These are phyloP conservation scores for Volucella inflata DNA, from an alignment of 2,888 invertebrate species.

Conservation along the genomic window DNA sequence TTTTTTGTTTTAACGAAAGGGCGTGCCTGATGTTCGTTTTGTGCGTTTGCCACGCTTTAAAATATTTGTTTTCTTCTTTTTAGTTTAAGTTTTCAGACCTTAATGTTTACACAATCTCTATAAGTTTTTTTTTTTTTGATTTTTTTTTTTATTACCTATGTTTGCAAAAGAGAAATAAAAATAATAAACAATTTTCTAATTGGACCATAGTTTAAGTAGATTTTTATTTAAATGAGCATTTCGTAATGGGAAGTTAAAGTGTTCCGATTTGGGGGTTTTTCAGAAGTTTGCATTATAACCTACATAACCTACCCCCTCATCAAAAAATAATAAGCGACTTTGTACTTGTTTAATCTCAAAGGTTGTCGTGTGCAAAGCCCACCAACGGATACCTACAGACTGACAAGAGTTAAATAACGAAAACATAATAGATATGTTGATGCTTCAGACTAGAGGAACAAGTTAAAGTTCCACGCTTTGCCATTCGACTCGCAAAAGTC, in stretches of 20 bases:
- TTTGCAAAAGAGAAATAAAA: constrained; percentile 46
- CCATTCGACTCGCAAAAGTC: too few species aligned
- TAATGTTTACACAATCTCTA: constrained; percentile 56
- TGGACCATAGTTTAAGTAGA: constrained; percentile 72
- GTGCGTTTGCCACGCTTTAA: constrained; percentile 63
- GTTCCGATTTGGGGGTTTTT: not conserved
- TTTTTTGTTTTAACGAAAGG: constrained; percentile 46
- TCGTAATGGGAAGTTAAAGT: not conserved
- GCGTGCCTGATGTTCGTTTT: constrained; percentile 57
- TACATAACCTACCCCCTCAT: not conserved
- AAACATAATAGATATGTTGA: too few species aligned
- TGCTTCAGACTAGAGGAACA: too few species aligned
- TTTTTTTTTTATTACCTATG: not conserved
- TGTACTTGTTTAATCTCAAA: too few species aligned
- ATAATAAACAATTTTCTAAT: constrained; percentile 50
- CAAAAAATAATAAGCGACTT: too few species aligned
- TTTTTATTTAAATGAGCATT: constrained; percentile 34
- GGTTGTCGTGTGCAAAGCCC: too few species aligned
- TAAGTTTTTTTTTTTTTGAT: constrained; percentile 25
- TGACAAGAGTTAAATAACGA: too few species aligned
- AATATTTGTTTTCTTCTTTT: constrained; percentile 17
- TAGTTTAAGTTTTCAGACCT: constrained; percentile 58
- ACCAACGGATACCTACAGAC: too few species aligned
- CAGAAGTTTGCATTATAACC: not conserved
- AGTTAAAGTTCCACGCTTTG: too few species aligned